Base-by-base conservation (phyloP, 2,888 invertebrate species). In the Oxyteleia sp. region DNA sequence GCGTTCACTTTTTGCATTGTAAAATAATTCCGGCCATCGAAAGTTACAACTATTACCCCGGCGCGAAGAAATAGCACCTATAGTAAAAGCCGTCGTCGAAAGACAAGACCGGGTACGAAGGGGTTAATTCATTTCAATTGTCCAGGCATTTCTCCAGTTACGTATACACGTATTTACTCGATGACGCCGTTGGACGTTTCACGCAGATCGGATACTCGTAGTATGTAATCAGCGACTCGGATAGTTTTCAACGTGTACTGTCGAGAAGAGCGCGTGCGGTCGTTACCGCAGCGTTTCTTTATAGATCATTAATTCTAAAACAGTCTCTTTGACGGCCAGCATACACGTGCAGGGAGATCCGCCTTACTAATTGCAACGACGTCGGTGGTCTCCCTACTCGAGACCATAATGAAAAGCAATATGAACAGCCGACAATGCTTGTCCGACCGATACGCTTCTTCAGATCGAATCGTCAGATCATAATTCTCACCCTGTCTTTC, bases 311-410 rank as follows among this genome's bases (percentile, higher is more conserved):
- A 89, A 89, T 89, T 89, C 87, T 87, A 87, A 89, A 89, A 88
- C 88, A 86, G 87, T 86, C 86, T 81, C 83, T 84, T 85, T 83
- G 82, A 84, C 85, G 83, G 87, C 86, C 86, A 84, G 85, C 85
- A 85, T 84, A 86, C 86, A 85, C 86, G 85, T 80, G 80, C 76
- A 85, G 85, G 85, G 88, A 90, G 89, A 91, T 91, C 89, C 89
- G 90, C 90, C 91, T 91, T 91, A 91, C 91, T 91, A 91, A 91
- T 91, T 91, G 91, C 90, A 87, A 86, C 91, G 87, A 90, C 91
- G 89, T 87, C 88, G 91, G 91, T 91, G 91, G 91, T 91, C 84
- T 61, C 51, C 88, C 87, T 84, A 69, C 86, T 85, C 88, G 85
- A 79, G 86, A 87, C 87, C 87, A 90, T 91, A 90, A 91, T 89